Conservation (phyloP, 2,888 invertebrate genomes). For the Melitaea athalia region DNA sequence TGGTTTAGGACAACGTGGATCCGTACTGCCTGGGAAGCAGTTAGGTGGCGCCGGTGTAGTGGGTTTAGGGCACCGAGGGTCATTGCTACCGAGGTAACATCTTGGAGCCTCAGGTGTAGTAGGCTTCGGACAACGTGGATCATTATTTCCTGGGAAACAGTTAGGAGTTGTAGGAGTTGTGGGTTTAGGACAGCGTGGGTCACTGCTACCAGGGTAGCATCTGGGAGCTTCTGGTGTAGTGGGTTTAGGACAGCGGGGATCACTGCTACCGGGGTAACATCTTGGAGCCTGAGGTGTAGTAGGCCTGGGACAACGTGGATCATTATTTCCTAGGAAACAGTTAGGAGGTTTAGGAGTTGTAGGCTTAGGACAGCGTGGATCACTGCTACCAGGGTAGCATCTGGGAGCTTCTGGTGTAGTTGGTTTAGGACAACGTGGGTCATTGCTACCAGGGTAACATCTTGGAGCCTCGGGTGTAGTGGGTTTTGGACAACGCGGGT, state of each 20-base stretch:
- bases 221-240: slow-evolving; percentile 51
- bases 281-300: slow-evolving; percentile 42
- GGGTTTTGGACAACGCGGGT: slow-evolving; percentile 28
- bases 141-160: slow-evolving; percentile 55
- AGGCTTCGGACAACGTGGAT: slow-evolving; percentile 48
- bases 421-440: slow-evolving; percentile 51
- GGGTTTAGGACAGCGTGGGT: slow-evolving; percentile 59
- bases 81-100: slow-evolving; percentile 50
- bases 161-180: slow-evolving; percentile 47
- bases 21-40: slow-evolving; percentile 56
- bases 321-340: slow-evolving; percentile 54
- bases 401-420: slow-evolving; percentile 48
- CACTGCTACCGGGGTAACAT: slow-evolving; percentile 55
- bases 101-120: slow-evolving; percentile 41
- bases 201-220: slow-evolving; percentile 58
- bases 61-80: slow-evolving; percentile 54
- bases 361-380: slow-evolving; percentile 51
- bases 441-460: slow-evolving; percentile 32
- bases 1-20: slow-evolving; percentile 54
- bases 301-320: slow-evolving; percentile 48
- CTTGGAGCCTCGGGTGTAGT: slow-evolving; percentile 17
- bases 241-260: slow-evolving; percentile 50
- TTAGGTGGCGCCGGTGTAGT: slow-evolving; percentile 44
- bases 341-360: slow-evolving; percentile 48
- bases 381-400: slow-evolving; percentile 52